These are phyloP conservation scores for Crotalus horridus DNA, from an alignment of 2,113 vertebrate species.

Conservation along the genomic window DNA sequence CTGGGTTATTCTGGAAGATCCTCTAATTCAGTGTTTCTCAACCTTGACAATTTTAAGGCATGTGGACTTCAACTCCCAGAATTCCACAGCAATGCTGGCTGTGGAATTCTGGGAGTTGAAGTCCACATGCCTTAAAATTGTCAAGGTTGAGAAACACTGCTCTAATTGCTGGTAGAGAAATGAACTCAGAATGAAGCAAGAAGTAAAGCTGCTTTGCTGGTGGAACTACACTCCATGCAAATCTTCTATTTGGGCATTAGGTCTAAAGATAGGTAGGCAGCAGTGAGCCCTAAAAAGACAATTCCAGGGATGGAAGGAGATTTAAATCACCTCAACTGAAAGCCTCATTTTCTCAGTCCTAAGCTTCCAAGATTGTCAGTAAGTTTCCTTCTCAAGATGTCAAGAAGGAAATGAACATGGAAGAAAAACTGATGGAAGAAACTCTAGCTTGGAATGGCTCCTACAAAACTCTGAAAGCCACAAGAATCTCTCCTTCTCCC, in stretches of 20 bases:
- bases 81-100: too few relatives aligned
- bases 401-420: not conserved
- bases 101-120: too few relatives aligned
- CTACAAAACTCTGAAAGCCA: not conserved
- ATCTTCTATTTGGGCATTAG: not conserved
- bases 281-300: not conserved
- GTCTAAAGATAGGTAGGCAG: not conserved
- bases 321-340: not conserved
- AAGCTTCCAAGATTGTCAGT: not conserved
- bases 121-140: too few relatives aligned
- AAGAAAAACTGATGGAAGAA: not conserved
- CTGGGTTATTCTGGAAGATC: not conserved
- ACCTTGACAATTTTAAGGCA: too few relatives aligned
- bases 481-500: not conserved
- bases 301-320: not conserved
- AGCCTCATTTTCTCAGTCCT: not conserved
- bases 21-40: too few relatives aligned
- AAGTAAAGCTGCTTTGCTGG: not conserved
- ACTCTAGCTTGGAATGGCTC: not conserved
- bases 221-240: not conserved
- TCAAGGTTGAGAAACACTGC: too few relatives aligned
- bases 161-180: not conserved
- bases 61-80: too few relatives aligned
- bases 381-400: not conserved
- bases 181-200: too few relatives aligned